Evolutionary conservation across 2,797 vertebrate species (phyloP), one percentile per base, ranked within the genome.

Genomic region (Sebastes iracundus): DNA sequence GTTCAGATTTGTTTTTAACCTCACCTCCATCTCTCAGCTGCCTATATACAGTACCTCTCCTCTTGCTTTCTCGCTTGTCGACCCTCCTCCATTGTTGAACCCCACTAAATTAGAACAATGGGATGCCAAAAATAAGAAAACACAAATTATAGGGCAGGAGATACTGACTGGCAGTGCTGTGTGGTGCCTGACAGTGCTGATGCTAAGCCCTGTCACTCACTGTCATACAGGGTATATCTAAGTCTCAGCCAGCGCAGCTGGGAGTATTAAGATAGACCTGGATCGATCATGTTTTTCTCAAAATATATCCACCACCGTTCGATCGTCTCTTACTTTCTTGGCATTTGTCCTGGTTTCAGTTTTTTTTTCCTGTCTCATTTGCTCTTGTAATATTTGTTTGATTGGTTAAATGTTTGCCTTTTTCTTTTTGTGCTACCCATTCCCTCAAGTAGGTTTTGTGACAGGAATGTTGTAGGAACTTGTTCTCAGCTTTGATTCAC

Each of bases 191-290:
- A 90, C 91, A 87, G 82, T 16, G 75, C 65, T 87, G 80, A 93
- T 92, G 87, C 82, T 84, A 86, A 88, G 80, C 79, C 81, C 88
- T 75, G 90, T 83, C 92, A 94, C 85, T 94, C 92, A 93, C 84
- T 93, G 90, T 93, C 88, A 86, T 13, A 33, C 65, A 42, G 81
- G 65, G 30, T 77, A 64, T 87, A 82, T 87, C 83, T 88, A 35
- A 66, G 52, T 78, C 72, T 82, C 77, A 71, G 60, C 77, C 46
- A 59, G 62, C 32, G 78, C 62, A 68, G 84, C 68, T 76, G 68
- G 35, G 66, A 69, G 64, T 27, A 72, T 78, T 65, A 72, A 84
- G 79, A 89, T 85, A 88, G 77, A 78, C 70, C 64, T 69, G 33
- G 70, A 85, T 86, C 68, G 3, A 33, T 87, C 49, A 75, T 67